These are phyloP conservation scores for Piprites chloris DNA, from an alignment of 2,113 vertebrate genomes.

Conservation along the genomic window DNA sequence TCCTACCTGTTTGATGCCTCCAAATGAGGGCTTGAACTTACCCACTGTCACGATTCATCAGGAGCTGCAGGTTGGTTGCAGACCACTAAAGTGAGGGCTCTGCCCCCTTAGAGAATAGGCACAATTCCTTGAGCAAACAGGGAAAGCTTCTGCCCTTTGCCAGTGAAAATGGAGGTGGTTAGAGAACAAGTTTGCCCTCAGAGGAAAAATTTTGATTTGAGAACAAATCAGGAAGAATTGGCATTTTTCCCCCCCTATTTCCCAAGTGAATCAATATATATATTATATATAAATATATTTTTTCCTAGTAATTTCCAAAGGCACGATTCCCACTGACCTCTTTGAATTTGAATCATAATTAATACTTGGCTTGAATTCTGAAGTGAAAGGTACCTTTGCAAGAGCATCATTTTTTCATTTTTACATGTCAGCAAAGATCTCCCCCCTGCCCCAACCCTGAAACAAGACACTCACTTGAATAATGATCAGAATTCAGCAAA, in stretches of 20 bases:
- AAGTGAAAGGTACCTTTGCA: slow-evolving; percentile 13
- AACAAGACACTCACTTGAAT: neutral
- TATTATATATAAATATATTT: neutral
- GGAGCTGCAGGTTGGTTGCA: neutral
- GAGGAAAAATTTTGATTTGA: neutral
- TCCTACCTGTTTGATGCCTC: neutral
- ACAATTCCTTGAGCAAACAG: neutral
- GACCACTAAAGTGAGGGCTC: neutral
- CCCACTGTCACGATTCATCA: neutral
- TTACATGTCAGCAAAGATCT: slow-evolving; percentile 20
- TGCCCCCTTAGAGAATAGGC: neutral
- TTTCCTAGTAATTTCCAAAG: neutral
- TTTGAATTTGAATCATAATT: neutral
- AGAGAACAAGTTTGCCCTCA: neutral
- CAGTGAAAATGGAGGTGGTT: neutral
- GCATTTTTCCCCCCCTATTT: neutral
- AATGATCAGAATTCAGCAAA: slow-evolving; percentile 20
- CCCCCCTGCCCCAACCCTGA: neutral
- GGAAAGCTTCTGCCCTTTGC: neutral
- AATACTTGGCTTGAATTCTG: slow-evolving; percentile 1
- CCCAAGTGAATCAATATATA: neutral
- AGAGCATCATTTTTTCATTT: slow-evolving; percentile 38
- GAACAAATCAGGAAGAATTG: neutral
- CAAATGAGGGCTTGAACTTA: neutral
- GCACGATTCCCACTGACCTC: neutral